phyloP scores from a whole-genome alignment of 2,113 vertebrate genomes.

The Mus pahari region DNA sequence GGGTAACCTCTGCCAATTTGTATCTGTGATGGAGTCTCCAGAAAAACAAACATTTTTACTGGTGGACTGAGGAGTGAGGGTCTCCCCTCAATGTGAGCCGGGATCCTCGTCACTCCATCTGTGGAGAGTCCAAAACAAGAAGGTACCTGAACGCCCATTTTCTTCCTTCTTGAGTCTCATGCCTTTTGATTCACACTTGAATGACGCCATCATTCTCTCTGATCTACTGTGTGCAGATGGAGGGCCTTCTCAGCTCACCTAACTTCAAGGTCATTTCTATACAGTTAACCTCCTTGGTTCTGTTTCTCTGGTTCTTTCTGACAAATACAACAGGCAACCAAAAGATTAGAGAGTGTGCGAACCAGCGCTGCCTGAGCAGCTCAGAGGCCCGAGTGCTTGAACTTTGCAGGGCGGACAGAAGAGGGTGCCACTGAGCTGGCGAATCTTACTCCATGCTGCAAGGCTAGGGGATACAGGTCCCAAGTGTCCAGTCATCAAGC shows the following conservation, averaged over 20 bases:
- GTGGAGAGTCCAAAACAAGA: neutral
- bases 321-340: neutral
- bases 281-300: neutral
- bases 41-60: neutral
- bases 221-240: neutral
- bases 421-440: neutral
- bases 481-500: neutral
- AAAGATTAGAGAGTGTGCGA: neutral
- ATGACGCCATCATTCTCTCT: neutral
- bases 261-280: neutral
- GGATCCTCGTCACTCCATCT: neutral
- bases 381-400: neutral
- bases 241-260: neutral
- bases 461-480: neutral
- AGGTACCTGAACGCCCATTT: too few relatives aligned
- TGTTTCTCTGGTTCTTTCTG: neutral
- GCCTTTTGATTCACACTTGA: neutral
- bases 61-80: too few relatives aligned
- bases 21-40: neutral
- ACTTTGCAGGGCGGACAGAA: neutral
- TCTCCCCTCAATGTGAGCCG: rapidly evolving
- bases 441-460: neutral
- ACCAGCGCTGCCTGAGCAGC: neutral
- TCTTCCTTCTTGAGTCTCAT: neutral
- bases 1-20: neutral